These are phyloP conservation scores for Musca domestica DNA, from an alignment of 1,140 invertebrate genomes.

Conservation along the genomic window DNA sequence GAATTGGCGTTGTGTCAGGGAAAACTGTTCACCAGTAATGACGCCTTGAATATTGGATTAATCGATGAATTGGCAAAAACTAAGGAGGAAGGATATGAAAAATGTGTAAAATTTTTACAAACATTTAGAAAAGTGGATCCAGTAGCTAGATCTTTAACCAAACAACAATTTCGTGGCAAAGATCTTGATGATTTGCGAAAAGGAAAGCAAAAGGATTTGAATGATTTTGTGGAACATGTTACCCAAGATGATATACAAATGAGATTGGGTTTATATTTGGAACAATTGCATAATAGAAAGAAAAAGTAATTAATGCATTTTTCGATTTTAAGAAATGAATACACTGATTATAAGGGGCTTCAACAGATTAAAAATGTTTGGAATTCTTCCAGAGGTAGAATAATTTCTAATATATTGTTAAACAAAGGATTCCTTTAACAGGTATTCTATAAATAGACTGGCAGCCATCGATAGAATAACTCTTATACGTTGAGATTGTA, in stretches of 20 bases:
- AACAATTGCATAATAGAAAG: slow-evolving; percentile 9
- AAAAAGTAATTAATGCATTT: no score
- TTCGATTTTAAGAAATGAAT: no score
- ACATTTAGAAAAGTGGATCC: slow-evolving; percentile 61
- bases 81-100: slow-evolving; percentile 64
- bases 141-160: slow-evolving; percentile 61
- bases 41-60: slow-evolving; percentile 68
- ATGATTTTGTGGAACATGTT: background rate
- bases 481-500: no score
- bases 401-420: no score
- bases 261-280: slow-evolving; percentile 11
- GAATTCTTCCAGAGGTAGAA: no score
- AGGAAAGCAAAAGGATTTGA: slow-evolving; percentile 10
- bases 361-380: no score
- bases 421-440: no score
- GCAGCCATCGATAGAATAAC: no score
- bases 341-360: no score
- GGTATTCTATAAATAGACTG: no score
- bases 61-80: slow-evolving; percentile 70
- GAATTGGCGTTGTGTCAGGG: slow-evolving; percentile 71
- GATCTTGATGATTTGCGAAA: slow-evolving; percentile 57
- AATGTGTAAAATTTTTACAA: slow-evolving; percentile 63
- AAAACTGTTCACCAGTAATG: slow-evolving; percentile 66
- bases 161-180: slow-evolving; percentile 58
- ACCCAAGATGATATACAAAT: background rate